Conservation (phyloP, 2,888 invertebrate species). For the Nineta flava region DNA sequence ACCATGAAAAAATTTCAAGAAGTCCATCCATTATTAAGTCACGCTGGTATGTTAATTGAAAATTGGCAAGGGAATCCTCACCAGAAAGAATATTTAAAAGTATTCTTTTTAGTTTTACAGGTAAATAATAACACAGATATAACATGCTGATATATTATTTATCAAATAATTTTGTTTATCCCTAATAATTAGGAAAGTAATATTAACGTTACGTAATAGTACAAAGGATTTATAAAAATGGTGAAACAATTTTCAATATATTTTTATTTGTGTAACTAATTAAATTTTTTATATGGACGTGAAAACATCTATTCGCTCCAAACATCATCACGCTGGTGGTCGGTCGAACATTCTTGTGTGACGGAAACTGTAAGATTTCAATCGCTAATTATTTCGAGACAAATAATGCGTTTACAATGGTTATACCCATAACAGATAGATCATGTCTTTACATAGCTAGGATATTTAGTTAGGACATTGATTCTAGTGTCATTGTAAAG, state of each 20-base stretch:
- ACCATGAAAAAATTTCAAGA: slow-evolving; percentile 88
- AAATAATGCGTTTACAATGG: no score
- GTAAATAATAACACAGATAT: slow-evolving; percentile 32
- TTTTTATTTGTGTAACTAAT: background rate
- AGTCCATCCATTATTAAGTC: slow-evolving; percentile 75
- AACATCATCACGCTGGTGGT: no score
- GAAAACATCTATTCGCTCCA: no score
- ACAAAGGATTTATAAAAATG: no score
- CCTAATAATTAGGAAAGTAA: background rate
- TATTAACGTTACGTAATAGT: no score
- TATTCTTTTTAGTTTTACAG: slow-evolving; percentile 89
- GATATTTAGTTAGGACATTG: no score
- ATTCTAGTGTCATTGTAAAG: no score
- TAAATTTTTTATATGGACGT: background rate
- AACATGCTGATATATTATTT: background rate
- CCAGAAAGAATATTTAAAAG: slow-evolving; percentile 91
- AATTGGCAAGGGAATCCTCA: slow-evolving; percentile 74
- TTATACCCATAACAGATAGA: no score
- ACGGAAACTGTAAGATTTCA: no score
- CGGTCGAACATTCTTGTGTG: no score
- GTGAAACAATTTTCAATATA: slow-evolving; percentile 2
- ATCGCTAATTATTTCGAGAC: no score
- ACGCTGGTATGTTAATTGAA: slow-evolving; percentile 82
- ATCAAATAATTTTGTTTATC: background rate
- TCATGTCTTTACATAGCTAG: no score